Conservation (phyloP, 23 tunicate genomes). For the Trididemnum miniatum region DNA sequence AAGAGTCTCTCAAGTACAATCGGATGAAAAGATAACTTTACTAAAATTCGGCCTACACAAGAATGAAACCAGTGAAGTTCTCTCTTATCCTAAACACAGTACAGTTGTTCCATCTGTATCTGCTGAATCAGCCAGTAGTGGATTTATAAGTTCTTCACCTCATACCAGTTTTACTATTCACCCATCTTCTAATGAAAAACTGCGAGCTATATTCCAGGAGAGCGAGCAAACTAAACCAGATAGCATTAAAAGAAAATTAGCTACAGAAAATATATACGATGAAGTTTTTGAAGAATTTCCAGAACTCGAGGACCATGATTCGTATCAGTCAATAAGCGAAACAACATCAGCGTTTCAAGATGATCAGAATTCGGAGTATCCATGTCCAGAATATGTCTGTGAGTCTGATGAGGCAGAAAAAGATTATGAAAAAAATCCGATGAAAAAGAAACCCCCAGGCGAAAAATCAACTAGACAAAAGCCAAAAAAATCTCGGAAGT, state of each 20-base stretch:
- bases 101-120: slow-evolving; percentile 42
- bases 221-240: background rate
- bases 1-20: background rate
- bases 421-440: no score
- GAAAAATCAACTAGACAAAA: background rate
- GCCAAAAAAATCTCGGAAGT: background rate
- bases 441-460: background rate
- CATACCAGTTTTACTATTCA: slow-evolving; percentile 1
- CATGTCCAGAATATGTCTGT: background rate
- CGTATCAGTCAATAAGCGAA: background rate
- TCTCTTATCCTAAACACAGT: no score
- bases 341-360: background rate
- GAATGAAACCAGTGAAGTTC: background rate
- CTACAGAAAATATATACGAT: slow-evolving; percentile 22
- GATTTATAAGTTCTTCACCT: slow-evolving; percentile 61
- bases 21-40: background rate
- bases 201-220: slow-evolving; percentile 34
- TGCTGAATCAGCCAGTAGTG: slow-evolving; percentile 71
- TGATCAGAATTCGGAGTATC: background rate
- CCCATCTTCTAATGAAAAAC: background rate
- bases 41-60: no score
- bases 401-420: background rate
- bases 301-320: background rate
- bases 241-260: background rate
- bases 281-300: slow-evolving; percentile 19